Base-by-base conservation (phyloP, 2,797 vertebrate genomes). In the Enteromius paludinosus region DNA sequence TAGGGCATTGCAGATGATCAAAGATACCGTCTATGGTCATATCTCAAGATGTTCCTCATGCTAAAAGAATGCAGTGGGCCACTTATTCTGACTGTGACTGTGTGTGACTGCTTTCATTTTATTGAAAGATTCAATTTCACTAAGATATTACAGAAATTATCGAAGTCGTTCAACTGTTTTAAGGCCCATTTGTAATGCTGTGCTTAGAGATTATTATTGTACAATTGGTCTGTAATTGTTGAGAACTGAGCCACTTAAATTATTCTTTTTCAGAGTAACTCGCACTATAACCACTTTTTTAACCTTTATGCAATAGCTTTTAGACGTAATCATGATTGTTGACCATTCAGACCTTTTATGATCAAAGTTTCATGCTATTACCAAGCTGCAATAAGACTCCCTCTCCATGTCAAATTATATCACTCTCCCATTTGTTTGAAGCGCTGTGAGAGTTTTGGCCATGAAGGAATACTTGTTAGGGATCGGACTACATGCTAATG, bases 401-500 rank as follows among this genome's bases (percentile, higher is more conserved):
- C 69, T 79, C 43, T 79, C 72, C 52, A 61, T 82, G 77, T 59
- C 69, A 85, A 81, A 85, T 82, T 41, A 49, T 54, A 47, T 82
- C 79, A 28, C 23, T 35, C 43, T 74, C 41, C 52, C 54, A 79
- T 75, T 82, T 54, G 30, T 85, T 71, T 79, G 69, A 83, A 79
- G 74, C 25, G 8, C 68, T 65, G n/a, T 68, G 47, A 82, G 61
- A 72, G 41, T 66, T 68, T 59, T 54, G 56, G 49, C 52, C 18
- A 45, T 35, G 52, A 69, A 82, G 76, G 66, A 77, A 73, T 61
- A 30, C 75, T 69, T 72, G 35, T 79, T 79, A 81, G 73, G 17
- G n/a, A 52, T 71, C n/a, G 17, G 45, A 59, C 56, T 83, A 76
- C 56, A 66, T 86, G 54, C 77, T 83, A 83, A 86, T 80, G 56